These are phyloP conservation scores for Frankliniella fusca DNA, from an alignment of 2,888 invertebrate species.

Conservation along the genomic window DNA sequence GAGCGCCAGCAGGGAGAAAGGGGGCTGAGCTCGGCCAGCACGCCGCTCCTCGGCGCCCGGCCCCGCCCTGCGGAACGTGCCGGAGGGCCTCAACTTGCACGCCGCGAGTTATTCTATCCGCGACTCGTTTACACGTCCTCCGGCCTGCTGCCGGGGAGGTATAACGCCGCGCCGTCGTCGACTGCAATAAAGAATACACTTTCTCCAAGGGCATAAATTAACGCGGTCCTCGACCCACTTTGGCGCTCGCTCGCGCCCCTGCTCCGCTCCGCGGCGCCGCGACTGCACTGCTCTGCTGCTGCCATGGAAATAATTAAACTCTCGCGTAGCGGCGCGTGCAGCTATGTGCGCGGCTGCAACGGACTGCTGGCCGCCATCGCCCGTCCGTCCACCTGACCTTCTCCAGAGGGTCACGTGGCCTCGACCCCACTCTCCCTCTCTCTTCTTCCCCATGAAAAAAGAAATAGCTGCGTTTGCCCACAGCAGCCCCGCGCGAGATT, in stretches of 20 bases:
- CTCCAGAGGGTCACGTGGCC: too few species aligned
- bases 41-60: too few species aligned
- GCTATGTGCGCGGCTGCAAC: neutral
- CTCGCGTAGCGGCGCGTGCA: neutral
- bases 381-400: too few species aligned
- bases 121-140: neutral
- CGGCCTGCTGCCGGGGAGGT: neutral
- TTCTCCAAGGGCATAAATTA: neutral
- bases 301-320: neutral
- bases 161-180: too few species aligned
- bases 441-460: neutral
- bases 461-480: too few species aligned
- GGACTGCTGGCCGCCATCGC: neutral
- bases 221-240: neutral
- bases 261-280: too few species aligned
- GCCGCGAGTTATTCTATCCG: slow-evolving; percentile 5
- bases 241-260: neutral
- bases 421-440: neutral
- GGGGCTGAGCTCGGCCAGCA: too few species aligned
- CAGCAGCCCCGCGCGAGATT: too few species aligned
- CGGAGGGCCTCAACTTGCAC: neutral
- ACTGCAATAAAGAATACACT: slow-evolving; percentile 3
- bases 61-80: neutral
- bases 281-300: too few species aligned
- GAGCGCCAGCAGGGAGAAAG: too few species aligned